phyloP scores from a whole-genome alignment of 2,888 invertebrate species.

The Chrysolina americana region DNA sequence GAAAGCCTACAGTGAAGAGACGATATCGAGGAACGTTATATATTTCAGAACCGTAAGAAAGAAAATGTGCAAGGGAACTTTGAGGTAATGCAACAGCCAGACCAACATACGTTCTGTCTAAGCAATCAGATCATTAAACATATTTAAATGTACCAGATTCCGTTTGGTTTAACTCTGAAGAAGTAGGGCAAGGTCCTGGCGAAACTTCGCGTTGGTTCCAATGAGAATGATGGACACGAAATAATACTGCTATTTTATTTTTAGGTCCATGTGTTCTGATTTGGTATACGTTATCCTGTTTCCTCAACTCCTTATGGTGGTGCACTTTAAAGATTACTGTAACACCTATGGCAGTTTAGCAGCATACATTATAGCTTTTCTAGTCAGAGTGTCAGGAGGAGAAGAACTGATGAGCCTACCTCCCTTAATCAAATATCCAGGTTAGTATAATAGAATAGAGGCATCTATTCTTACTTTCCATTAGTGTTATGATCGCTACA shows the following conservation, averaged over 20 bases:
- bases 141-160: too few relatives aligned
- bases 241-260: conserved; percentile 28
- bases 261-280: conserved; percentile 97
- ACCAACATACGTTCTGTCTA: too few relatives aligned
- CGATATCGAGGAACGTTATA: too few relatives aligned
- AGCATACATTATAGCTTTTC: conserved; percentile 87
- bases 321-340: conserved; percentile 93
- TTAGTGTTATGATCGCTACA: too few relatives aligned
- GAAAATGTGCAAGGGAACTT: too few relatives aligned
- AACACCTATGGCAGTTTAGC: conserved; percentile 97
- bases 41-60: too few relatives aligned
- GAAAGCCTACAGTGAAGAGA: too few relatives aligned
- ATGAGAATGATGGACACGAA: not conserved
- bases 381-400: conserved; percentile 89
- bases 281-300: conserved; percentile 98
- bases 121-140: too few relatives aligned
- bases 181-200: too few relatives aligned
- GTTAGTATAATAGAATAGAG: conserved; percentile 9
- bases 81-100: too few relatives aligned
- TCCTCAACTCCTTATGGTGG: conserved; percentile 97
- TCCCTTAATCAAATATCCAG: conserved; percentile 89
- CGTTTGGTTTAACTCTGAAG: too few relatives aligned
- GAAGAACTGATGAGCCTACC: conserved; percentile 88
- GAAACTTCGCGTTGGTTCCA: not conserved
- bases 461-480: too few relatives aligned